Percentiles rank a stretch among this genome's conserved stretches.
Conservation (phyloP, 2,797 vertebrate genomes). For the Pseudochirops cupreus region DNA sequence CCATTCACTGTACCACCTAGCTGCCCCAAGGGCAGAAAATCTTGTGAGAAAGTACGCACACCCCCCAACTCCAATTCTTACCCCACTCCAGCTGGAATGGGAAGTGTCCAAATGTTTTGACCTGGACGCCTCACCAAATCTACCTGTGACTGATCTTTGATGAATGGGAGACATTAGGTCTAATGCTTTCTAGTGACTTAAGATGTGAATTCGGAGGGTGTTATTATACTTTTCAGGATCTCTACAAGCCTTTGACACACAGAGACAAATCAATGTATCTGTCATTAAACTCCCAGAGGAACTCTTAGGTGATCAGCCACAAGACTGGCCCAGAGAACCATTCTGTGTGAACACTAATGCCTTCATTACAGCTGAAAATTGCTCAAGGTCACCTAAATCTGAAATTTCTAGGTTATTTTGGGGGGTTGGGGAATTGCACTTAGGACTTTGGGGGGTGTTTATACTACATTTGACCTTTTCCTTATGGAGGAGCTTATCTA, state of each 20-base stretch:
- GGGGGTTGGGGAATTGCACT: background rate
- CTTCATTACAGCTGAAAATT: background rate
- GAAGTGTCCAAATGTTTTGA: background rate
- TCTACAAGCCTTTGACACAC: background rate
- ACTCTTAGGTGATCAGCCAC: background rate
- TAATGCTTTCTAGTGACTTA: background rate
- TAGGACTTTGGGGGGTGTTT: background rate
- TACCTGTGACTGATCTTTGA: background rate
- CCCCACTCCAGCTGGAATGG: background rate
- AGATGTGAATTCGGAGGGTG: background rate
- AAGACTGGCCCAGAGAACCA: background rate
- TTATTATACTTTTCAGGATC: background rate
- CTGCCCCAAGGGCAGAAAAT: background rate
- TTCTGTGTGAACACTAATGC: background rate
- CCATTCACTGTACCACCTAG: too few species aligned
- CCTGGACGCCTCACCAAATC: background rate
- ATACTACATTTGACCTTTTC: background rate
- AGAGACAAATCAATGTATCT: background rate
- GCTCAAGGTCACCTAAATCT: background rate
- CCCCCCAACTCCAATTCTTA: background rate
- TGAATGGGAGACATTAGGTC: background rate
- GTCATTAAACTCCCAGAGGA: background rate
- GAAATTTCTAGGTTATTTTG: background rate
- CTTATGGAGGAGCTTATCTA: background rate
- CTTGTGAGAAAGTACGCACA: background rate